A percentile compares a stretch with the other conserved stretches of the same genome.
Conservation (phyloP, 2,113 vertebrate species). For the Anhinga rufa region DNA sequence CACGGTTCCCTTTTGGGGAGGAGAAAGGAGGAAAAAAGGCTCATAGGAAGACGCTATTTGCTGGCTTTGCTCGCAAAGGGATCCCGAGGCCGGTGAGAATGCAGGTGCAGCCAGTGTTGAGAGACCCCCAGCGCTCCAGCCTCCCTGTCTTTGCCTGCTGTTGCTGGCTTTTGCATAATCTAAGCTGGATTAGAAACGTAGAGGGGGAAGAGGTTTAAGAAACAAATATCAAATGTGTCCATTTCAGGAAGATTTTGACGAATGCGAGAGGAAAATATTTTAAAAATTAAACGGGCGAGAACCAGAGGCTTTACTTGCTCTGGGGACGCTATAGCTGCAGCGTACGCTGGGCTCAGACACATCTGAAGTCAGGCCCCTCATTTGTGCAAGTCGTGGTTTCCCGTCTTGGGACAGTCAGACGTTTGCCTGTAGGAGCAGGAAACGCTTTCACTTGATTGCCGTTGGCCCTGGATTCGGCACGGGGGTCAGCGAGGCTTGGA, state of each 20-base stretch:
- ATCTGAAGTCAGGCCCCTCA: too few relatives aligned
- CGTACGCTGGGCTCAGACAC: rapidly evolving
- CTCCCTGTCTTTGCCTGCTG: neutral
- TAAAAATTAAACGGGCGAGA: neutral
- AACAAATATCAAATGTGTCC: neutral
- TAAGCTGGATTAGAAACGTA: neutral
- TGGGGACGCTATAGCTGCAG: neutral
- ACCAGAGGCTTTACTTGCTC: neutral
- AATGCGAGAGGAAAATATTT: neutral
- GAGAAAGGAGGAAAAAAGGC: too few relatives aligned
- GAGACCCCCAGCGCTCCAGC: neutral
- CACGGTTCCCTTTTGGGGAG: neutral
- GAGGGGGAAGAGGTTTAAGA: neutral
- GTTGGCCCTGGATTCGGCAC: neutral
- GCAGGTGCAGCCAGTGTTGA: neutral
- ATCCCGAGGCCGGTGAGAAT: neutral
- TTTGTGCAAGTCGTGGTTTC: rapidly evolving
- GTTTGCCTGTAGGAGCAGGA: neutral
- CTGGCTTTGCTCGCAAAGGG: neutral
- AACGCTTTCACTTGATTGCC: neutral
- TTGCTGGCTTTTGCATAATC: neutral
- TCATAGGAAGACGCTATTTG: neutral
- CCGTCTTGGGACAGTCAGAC: rapidly evolving
- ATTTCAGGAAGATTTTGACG: neutral
- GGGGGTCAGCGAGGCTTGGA: neutral